Evolutionary conservation across 2,797 vertebrate genomes (phyloP), one percentile per base, ranked within the genome.

Genomic region (Chiloscyllium punctatum): DNA sequence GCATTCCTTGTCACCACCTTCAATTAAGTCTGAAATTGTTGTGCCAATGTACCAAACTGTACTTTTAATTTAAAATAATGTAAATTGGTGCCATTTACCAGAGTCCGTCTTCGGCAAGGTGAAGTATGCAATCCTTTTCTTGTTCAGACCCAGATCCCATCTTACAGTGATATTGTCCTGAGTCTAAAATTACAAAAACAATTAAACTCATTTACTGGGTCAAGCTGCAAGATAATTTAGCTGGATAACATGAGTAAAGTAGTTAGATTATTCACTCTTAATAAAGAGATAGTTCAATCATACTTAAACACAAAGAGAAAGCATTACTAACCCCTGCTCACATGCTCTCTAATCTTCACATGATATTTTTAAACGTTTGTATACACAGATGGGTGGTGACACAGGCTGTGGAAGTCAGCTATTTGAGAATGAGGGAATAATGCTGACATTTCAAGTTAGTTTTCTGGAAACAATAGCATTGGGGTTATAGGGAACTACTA

Each of bases 81-180:
- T 90, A 96, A 96, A 96, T 96, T 95, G 96, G 96, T 95, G 96
- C 1, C 95, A 96, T 96, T 97, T 97, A 98, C 98, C 98, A 98
- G 99, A 99, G 97, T 99, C 99, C 96, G 99, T 99, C 98, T 99
- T 99, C 97, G 99, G 99, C 97, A 99, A 98, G 95, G 99, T 99
- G 98, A 99, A 99, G 98, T 99, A 99, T 96, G 99, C 99, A 97
- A 99, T 99, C 98, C 99, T 98, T 97, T 99, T 99, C 98, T 99
- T 99, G 98, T 99, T 99, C 97, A 99, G 98, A 96, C 99, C 99
- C 97, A 99, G 98, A 97, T 99, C 99, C 99, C 99, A 99, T 97
- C 99, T 98, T 97, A 99, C 99, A 25, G 99, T 99, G 98, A 99
- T 99, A 98, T 99, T 99, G 97, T 99, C 99, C 97, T 99, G 99